Conservation (phyloP, 2,797 vertebrate species). For the Sebastes hubbsi region DNA sequence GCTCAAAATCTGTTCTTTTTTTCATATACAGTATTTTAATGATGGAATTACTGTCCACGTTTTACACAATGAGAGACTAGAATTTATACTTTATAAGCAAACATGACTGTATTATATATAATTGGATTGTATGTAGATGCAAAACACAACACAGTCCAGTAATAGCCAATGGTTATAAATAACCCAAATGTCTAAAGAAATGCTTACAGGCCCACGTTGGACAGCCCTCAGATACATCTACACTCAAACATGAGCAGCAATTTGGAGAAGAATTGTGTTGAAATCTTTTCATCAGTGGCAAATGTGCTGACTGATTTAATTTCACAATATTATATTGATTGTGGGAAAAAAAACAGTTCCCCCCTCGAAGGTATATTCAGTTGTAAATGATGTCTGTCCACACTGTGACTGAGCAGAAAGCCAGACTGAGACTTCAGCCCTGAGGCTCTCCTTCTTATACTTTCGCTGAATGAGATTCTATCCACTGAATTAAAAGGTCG, state of each 20-base stretch:
- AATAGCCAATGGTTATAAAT: neutral
- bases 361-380: fast-evolving
- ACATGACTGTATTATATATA: too few species aligned
- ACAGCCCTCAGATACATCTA: neutral
- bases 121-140: too few species aligned
- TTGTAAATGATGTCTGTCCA: neutral
- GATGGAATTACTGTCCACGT: neutral
- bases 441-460: neutral
- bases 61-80: neutral
- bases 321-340: neutral
- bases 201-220: neutral
- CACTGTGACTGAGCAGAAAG: neutral
- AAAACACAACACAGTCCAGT: too few species aligned
- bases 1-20: too few species aligned
- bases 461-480: neutral
- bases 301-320: neutral
- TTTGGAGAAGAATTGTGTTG: too few species aligned
- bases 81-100: neutral
- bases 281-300: neutral
- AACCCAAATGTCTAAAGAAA: neutral
- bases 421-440: neutral
- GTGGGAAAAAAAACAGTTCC: neutral
- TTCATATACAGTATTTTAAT: too few species aligned
- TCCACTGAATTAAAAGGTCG: neutral
- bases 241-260: neutral